Percentiles rank a stretch among this genome's conserved stretches.
These are phyloP conservation scores for Lophura nycthemera DNA, from an alignment of 2,113 vertebrate species.

Conservation along the genomic window DNA sequence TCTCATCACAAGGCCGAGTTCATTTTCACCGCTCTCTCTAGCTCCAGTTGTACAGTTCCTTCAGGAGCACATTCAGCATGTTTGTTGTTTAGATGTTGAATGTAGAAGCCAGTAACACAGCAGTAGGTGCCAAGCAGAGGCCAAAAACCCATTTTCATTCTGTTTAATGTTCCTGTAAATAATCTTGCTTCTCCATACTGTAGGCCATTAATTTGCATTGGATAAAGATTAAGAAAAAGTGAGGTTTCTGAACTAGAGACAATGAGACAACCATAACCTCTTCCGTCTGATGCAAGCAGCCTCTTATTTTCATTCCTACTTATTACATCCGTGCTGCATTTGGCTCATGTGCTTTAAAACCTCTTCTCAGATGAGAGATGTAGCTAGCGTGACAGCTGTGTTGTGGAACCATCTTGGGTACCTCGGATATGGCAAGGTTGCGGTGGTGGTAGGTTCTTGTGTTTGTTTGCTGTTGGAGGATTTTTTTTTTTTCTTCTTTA, in stretches of 20 bases:
- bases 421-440: too few species aligned
- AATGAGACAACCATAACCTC: not conserved
- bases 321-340: not conserved
- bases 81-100: not conserved
- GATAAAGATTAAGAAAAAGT: not conserved
- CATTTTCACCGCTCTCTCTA: not conserved
- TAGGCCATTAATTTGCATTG: not conserved
- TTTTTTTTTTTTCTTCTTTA: too few species aligned
- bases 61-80: not conserved
- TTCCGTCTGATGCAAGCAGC: not conserved
- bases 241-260: not conserved
- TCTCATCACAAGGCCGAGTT: not conserved
- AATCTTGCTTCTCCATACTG: not conserved
- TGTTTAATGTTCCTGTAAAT: not conserved
- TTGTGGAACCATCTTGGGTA: not conserved
- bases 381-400: not conserved
- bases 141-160: not conserved
- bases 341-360: not conserved
- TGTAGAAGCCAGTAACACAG: not conserved
- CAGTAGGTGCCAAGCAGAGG: not conserved
- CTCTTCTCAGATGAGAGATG: accelerated
- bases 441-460: too few species aligned
- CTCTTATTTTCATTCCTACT: not conserved
- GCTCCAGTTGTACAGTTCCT: not conserved
- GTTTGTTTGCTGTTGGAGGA: too few species aligned